A percentile compares a stretch with the other conserved stretches of the same genome.
Conservation (phyloP, 64 coral and sea anemone genomes). For the Trachythela sp. region DNA sequence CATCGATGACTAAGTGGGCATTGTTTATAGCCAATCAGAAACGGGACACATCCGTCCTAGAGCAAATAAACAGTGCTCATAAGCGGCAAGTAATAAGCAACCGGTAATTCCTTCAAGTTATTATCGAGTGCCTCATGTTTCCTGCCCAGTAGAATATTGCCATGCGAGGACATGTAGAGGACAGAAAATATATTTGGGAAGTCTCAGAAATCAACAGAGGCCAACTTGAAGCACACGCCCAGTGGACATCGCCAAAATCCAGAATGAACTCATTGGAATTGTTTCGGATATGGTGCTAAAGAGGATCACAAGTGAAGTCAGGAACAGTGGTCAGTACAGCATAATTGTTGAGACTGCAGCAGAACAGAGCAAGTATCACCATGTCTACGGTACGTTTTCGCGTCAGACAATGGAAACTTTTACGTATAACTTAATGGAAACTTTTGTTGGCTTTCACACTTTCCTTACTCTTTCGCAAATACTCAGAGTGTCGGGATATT, state of each 20-base stretch:
- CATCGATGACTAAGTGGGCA: not conserved
- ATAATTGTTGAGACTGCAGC: not conserved
- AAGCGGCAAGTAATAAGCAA: not conserved
- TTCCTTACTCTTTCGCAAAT: no score
- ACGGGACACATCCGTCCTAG: not conserved
- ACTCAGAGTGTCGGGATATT: no score
- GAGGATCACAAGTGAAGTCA: not conserved
- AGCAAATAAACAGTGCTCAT: not conserved
- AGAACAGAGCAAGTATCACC: not conserved
- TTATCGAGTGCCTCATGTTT: not conserved
- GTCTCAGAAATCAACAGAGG: not conserved
- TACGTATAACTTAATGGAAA: no score
- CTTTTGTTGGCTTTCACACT: not conserved
- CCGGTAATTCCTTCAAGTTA: not conserved
- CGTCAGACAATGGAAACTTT: not conserved
- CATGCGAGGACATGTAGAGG: not conserved
- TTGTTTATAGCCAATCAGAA: not conserved
- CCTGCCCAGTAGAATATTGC: not conserved
- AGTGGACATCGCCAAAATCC: slow-evolving; percentile 2
- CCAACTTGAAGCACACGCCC: not conserved
- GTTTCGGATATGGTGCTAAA: slow-evolving; percentile 14
- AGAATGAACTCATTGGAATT: slow-evolving; percentile 30
- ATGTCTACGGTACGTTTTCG: not conserved
- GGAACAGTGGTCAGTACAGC: not conserved
- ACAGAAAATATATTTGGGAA: not conserved